Evolutionary conservation across 53 echinoderm and acorn worm species (phyloP).

Genomic region (Glandiceps talaboti): DNA sequence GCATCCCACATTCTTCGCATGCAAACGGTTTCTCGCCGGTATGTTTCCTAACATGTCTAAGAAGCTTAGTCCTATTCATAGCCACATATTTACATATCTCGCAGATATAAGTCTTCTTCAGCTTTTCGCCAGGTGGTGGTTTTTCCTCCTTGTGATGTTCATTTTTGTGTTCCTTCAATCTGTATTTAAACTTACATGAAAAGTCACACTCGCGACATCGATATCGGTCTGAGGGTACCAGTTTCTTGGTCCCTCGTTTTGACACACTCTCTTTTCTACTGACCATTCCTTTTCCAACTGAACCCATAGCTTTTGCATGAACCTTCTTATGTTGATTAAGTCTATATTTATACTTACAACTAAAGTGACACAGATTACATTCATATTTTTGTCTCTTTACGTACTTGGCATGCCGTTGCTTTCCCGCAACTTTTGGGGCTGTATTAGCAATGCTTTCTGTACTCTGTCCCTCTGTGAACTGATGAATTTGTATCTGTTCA

Average conservation of each 20-base stretch:
- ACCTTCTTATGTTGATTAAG: background rate
- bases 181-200: slow-evolving; percentile 38
- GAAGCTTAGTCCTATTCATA: slow-evolving; percentile 12
- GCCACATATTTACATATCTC: background rate
- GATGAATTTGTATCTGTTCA: slow-evolving; percentile 8
- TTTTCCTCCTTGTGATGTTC: background rate
- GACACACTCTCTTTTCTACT: background rate
- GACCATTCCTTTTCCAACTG: background rate
- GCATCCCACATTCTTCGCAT: slow-evolving; percentile 46
- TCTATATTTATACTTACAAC: slow-evolving; percentile 1
- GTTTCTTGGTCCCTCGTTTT: background rate
- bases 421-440: background rate
- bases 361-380: background rate
- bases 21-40: slow-evolving; percentile 65
- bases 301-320: background rate
- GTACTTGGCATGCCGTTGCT: background rate
- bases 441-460: background rate
- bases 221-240: slow-evolving; percentile 14
- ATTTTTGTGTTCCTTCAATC: slow-evolving; percentile 25
- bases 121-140: background rate
- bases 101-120: background rate
- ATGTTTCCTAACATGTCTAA: slow-evolving; percentile 52
- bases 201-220: slow-evolving; percentile 41
- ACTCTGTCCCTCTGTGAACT: background rate
- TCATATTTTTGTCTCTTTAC: background rate